Percentiles rank a stretch among this genome's conserved stretches.
phyloP scores from a whole-genome alignment of 2,888 invertebrate species.

The Fragum fragum region DNA sequence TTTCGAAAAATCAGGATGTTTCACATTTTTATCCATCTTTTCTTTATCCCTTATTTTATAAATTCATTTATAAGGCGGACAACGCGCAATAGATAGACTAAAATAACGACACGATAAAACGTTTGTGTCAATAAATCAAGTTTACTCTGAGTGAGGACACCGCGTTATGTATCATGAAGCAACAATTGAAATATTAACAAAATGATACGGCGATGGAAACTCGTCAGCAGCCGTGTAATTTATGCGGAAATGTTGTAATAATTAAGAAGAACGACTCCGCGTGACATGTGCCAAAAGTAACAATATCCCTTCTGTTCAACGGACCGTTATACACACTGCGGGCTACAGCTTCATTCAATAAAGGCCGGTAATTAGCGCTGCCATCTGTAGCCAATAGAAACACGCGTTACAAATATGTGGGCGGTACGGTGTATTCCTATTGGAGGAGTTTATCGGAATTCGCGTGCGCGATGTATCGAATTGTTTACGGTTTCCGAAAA shows the following conservation, averaged over 20 bases:
- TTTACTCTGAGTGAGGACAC: neutral
- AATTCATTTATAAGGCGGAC: too few species aligned
- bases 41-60: too few species aligned
- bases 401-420: slow-evolving; percentile 36
- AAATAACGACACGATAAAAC: too few species aligned
- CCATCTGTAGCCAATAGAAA: slow-evolving; percentile 19
- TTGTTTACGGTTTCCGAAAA: slow-evolving; percentile 37
- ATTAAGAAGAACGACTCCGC: slow-evolving; percentile 14
- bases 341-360: slow-evolving; percentile 23
- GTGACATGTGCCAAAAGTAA: slow-evolving; percentile 35
- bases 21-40: too few species aligned
- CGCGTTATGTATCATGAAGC: neutral
- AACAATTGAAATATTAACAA: slow-evolving; percentile 29
- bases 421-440: slow-evolving; percentile 17
- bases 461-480: slow-evolving; percentile 30
- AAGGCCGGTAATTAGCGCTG: slow-evolving; percentile 1
- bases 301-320: slow-evolving; percentile 19
- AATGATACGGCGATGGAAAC: slow-evolving; percentile 19
- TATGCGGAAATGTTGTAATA: slow-evolving; percentile 29
- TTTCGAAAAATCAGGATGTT: too few species aligned
- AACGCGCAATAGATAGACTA: too few species aligned
- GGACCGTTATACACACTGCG: slow-evolving; percentile 17
- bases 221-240: slow-evolving; percentile 22
- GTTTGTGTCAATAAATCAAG: neutral
- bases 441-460: slow-evolving; percentile 33